Evolutionary conservation across 1,140 invertebrate genomes (phyloP).

Genomic region (Plectrocnemia conspersa): DNA sequence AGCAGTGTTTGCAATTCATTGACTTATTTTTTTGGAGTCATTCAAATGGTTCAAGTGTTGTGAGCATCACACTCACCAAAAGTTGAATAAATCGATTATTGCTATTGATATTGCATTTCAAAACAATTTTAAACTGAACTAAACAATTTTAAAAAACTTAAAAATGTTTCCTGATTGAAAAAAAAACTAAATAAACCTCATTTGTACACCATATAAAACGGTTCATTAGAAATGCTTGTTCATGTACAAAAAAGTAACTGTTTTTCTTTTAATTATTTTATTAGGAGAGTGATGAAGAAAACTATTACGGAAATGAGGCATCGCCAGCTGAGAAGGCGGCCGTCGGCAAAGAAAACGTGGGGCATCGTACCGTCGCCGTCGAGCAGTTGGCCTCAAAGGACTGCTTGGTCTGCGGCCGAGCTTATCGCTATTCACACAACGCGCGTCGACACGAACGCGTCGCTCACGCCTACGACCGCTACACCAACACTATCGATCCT

Average conservation of each 20-base stretch:
- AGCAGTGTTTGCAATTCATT: too few relatives aligned
- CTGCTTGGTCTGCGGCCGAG: slow-evolving; percentile 48
- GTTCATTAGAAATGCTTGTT: too few relatives aligned
- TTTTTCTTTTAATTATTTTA: slow-evolving; percentile 6
- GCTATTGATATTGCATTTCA: too few relatives aligned
- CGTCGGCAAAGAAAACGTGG: not conserved
- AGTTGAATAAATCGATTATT: too few relatives aligned
- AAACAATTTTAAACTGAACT: too few relatives aligned
- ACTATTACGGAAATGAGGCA: slow-evolving; percentile 4
- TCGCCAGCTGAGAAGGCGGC: not conserved
- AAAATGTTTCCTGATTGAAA: too few relatives aligned
- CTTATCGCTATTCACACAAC: slow-evolving; percentile 50
- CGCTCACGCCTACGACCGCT: slow-evolving; percentile 48
- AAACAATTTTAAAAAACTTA: too few relatives aligned
- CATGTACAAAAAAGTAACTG: not conserved
- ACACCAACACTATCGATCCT: slow-evolving; percentile 47
- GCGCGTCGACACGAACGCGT: slow-evolving; percentile 49
- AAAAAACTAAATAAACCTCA: too few relatives aligned
- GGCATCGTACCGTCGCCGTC: slow-evolving; percentile 40
- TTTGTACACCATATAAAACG: too few relatives aligned
- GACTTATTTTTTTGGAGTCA: too few relatives aligned
- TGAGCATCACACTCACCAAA: too few relatives aligned
- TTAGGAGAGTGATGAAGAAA: slow-evolving; percentile 21
- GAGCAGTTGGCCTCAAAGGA: slow-evolving; percentile 49
- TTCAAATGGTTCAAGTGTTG: too few relatives aligned